Conservation (phyloP, 1,140 invertebrate genomes). For the Polyergus mexicanus region DNA sequence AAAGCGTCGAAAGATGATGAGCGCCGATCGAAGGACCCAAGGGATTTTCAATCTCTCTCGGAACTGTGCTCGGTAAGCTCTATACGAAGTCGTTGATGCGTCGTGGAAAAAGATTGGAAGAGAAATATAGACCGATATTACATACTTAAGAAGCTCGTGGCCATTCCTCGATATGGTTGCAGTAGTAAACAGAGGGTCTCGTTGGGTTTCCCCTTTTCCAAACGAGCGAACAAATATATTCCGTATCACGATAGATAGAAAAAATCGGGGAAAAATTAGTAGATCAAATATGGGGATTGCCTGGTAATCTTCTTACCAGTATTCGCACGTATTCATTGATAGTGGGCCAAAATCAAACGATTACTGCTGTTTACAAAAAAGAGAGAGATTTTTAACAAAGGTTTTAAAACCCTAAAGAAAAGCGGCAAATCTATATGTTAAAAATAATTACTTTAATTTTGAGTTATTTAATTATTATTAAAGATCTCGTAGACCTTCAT, state of each 20-base stretch:
- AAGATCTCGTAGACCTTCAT: background rate
- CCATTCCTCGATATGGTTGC: conserved; percentile 26
- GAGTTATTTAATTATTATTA: background rate
- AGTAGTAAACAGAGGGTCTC: conserved; percentile 46
- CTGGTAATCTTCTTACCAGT: conserved; percentile 37
- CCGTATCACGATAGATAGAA: background rate
- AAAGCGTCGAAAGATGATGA: conserved; percentile 63
- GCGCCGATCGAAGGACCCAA: conserved; percentile 59
- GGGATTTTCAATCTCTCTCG: conserved; percentile 39
- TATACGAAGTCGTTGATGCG: conserved; percentile 57
- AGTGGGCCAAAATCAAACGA: background rate
- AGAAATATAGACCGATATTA: conserved; percentile 58
- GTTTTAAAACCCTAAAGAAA: background rate
- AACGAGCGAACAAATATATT: conserved; percentile 55
- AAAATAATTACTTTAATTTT: background rate
- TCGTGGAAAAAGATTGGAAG: conserved; percentile 29
- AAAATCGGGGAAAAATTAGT: conserved; percentile 42
- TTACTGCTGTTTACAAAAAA: conserved; percentile 21
- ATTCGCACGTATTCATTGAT: conserved; percentile 10
- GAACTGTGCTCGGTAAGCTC: conserved; percentile 3
- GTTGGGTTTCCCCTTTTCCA: background rate
- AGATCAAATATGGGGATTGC: conserved; percentile 37
- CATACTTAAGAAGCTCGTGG: conserved; percentile 58
- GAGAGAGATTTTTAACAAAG: background rate
- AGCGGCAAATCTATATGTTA: background rate